phyloP scores from a whole-genome alignment of 2,797 vertebrate genomes.

The Trachurus trachurus region DNA sequence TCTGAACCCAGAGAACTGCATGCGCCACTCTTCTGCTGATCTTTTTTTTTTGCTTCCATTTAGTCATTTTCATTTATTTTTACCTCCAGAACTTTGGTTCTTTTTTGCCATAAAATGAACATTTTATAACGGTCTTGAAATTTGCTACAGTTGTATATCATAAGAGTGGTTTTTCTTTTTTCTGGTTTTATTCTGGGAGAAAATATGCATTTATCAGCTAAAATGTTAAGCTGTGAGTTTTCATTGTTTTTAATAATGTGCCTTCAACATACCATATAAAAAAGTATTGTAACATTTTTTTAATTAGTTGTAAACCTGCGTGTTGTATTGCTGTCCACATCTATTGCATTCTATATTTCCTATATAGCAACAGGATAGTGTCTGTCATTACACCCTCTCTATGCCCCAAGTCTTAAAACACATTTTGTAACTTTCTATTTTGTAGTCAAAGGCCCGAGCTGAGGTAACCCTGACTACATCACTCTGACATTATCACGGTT shows the following conservation, averaged over 20 bases:
- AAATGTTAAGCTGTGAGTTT: not conserved
- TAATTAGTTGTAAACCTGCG: too few relatives aligned
- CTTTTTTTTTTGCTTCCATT: not conserved
- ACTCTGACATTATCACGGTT: conserved; percentile 7
- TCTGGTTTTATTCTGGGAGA: too few relatives aligned
- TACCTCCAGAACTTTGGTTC: not conserved
- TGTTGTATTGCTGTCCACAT: too few relatives aligned
- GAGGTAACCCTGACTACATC: not conserved
- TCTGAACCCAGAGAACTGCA: not conserved
- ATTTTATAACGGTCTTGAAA: not conserved
- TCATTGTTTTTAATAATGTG: not conserved
- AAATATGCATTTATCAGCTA: too few relatives aligned
- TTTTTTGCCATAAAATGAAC: not conserved
- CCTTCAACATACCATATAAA: too few relatives aligned
- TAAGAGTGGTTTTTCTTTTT: too few relatives aligned
- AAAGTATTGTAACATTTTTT: too few relatives aligned
- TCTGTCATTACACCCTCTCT: not conserved
- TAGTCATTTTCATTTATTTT: not conserved
- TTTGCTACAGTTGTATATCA: not conserved
- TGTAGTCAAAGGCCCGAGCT: not conserved
- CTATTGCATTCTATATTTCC: not conserved
- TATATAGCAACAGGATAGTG: not conserved
- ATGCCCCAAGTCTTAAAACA: not conserved
- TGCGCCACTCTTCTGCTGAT: not conserved
- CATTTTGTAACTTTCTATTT: not conserved